A percentile compares a stretch with the other conserved stretches of the same genome.
phyloP scores from a whole-genome alignment of 2,113 vertebrate genomes.

The Seriola rivoliana region DNA sequence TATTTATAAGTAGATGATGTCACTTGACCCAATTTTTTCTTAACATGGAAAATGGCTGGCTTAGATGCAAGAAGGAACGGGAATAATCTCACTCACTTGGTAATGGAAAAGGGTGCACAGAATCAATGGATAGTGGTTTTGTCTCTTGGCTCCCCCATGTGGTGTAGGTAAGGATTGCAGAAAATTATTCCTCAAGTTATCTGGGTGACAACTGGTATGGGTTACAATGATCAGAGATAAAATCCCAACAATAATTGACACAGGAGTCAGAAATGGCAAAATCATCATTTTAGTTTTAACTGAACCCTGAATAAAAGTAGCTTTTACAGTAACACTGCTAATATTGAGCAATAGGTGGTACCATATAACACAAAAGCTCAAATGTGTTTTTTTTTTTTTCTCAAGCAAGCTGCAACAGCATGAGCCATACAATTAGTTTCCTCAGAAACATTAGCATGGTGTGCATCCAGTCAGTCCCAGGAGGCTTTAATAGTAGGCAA shows the following conservation, averaged over 20 bases:
- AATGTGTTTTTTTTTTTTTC: constrained; percentile 21
- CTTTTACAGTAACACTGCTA: constrained; percentile 70
- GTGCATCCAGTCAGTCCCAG: constrained; percentile 62
- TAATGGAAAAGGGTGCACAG: constrained; percentile 62
- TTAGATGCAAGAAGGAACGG: constrained; percentile 52
- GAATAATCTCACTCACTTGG: constrained; percentile 60
- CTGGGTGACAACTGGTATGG: neutral
- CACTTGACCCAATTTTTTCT: constrained; percentile 75
- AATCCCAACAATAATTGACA: constrained; percentile 45
- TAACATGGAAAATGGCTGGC: constrained; percentile 77
- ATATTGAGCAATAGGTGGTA: constrained; percentile 65
- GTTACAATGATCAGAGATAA: neutral
- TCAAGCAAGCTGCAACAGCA: constrained; percentile 75
- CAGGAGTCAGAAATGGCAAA: constrained; percentile 70
- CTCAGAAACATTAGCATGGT: constrained; percentile 68
- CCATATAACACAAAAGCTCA: constrained; percentile 57
- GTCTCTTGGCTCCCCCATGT: constrained; percentile 54
- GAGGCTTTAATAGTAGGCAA: constrained; percentile 61
- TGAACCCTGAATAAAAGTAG: constrained; percentile 74
- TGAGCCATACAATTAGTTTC: constrained; percentile 73
- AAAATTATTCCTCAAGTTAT: neutral
- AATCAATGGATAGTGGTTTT: constrained; percentile 17
- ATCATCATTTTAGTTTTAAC: constrained; percentile 72
- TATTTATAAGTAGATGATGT: constrained; percentile 59
- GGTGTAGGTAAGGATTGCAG: constrained; percentile 31